Percentiles rank a stretch among this genome's conserved stretches.
These are phyloP conservation scores for Brachypodius melanocephalos DNA, from an alignment of 2,113 vertebrate species.

Conservation along the genomic window DNA sequence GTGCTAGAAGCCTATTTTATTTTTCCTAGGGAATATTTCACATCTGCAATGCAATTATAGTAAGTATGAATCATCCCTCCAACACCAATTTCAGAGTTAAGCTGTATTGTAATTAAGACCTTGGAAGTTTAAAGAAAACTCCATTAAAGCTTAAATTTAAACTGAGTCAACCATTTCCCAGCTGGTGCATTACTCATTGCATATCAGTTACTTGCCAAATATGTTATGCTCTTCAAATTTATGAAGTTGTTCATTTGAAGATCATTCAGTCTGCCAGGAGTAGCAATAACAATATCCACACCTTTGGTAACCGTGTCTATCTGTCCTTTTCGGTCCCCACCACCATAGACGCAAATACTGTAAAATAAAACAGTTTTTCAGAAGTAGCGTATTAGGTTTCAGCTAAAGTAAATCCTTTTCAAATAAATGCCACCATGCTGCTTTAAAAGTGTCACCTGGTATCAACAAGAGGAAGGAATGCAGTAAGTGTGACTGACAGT, in stretches of 20 bases:
- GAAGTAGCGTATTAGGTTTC: not conserved
- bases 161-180: not conserved
- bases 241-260: conserved; percentile 93
- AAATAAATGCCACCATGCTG: not conserved
- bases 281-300: conserved; percentile 96
- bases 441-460: not conserved
- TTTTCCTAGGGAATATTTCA: not conserved
- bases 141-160: not conserved
- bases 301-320: conserved; percentile 81
- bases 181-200: not conserved
- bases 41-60: not conserved
- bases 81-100: not conserved
- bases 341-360: conserved; percentile 94
- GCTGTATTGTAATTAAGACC: not conserved
- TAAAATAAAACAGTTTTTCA: not conserved
- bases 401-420: not conserved
- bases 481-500: not conserved
- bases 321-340: conserved; percentile 87
- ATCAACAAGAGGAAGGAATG: not conserved
- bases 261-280: conserved; percentile 91
- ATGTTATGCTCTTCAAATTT: conserved; percentile 85
- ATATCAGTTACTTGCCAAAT: conserved; percentile 81
- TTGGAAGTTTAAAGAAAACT: not conserved
- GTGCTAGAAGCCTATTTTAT: not conserved
- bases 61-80: not conserved